Evolutionary conservation across 2,113 vertebrate species (phyloP).

Genomic region (Crotophaga sulcirostris): DNA sequence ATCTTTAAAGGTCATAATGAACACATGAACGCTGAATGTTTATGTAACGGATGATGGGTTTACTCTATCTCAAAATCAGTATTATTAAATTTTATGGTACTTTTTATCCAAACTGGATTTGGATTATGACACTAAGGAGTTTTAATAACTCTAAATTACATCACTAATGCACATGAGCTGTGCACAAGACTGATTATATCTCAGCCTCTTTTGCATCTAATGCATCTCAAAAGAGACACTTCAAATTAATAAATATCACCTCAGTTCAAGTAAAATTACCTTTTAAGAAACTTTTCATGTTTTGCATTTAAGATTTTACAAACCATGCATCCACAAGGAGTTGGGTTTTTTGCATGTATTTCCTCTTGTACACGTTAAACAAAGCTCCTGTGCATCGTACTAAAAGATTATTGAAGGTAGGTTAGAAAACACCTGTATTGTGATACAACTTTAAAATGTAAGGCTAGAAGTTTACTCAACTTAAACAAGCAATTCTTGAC

Average conservation of each 20-base stretch:
- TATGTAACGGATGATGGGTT: background rate
- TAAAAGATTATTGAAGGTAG: background rate
- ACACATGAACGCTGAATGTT: background rate
- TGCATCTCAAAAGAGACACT: background rate
- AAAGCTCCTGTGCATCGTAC: background rate
- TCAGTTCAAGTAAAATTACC: background rate
- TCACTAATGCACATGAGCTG: background rate
- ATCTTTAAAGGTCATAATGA: background rate
- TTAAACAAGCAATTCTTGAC: background rate
- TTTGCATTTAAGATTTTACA: background rate
- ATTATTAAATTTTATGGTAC: background rate
- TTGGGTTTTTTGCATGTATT: background rate
- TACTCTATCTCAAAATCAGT: background rate
- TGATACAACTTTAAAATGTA: background rate
- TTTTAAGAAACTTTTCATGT: background rate
- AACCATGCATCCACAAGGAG: accelerated
- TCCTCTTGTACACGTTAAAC: background rate
- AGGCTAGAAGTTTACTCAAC: background rate
- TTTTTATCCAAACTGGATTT: background rate
- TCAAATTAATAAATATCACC: background rate
- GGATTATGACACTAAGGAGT: background rate
- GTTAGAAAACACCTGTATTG: background rate
- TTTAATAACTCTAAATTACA: background rate
- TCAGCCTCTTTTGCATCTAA: background rate
- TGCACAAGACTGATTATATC: background rate